Base-by-base conservation (phyloP, 2,113 vertebrate species). In the Ifrita kowaldi region DNA sequence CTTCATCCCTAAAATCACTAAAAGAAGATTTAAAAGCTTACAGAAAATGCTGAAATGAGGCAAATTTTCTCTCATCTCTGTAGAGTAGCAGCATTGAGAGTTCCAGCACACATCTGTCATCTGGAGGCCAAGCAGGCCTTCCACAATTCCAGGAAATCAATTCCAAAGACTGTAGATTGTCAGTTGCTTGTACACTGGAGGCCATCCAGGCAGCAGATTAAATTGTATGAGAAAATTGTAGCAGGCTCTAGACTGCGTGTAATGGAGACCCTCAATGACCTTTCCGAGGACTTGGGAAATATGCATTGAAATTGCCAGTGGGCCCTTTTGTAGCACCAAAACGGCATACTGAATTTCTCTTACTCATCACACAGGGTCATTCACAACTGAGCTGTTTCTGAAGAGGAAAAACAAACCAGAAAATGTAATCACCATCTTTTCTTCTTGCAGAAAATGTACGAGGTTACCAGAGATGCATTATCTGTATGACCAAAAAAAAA, bases 131-230 rank as follows among this genome's bases (percentile, higher is more conserved):
- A 84, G 92, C n/a, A 87, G 86, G 88, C 95, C 32, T 80, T 95
- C 90, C 81, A 87, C 68, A 12, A 83, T 96, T 98, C 97, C 97
- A 98, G 96, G 96, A 98, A 98, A 98, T 97, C 97, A 97, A 97
- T 98, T 89, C 93, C 96, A 94, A 96, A 97, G 95, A 91, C 94
- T 85, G 87, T 84, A 80, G 88, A 96, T 84, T 95, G 94, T 97
- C 97, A 93, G 92, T 73, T 50, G 96, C 96, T 96, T 65, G 69
- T 93, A 89, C 70, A 55, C 94, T 97, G 97, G 96, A 97, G 92
- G 93, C 94, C 67, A 27, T 97, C 97, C 95, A 97, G 93, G 93
- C 91, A 97, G 94, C 81, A 97, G 97, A 98, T 98, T 97, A 98
- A 97, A 97, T 89, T 85, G 96, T 95, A 96, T 86, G 91, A 97